Conservation (phyloP, 2,888 invertebrate species). For the Iphiclides podalirius region DNA sequence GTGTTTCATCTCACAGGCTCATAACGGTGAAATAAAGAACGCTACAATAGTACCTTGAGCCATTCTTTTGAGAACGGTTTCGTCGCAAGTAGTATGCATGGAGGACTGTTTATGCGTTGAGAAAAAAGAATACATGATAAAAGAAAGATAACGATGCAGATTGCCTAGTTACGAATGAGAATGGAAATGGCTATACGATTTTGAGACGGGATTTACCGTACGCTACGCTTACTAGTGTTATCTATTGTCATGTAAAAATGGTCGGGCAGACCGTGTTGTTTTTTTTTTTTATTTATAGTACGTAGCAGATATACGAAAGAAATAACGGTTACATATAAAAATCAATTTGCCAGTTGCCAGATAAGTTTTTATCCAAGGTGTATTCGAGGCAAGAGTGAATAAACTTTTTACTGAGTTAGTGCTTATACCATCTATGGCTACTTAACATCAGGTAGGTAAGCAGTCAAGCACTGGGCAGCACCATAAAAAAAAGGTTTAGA, state of each 20-base stretch:
- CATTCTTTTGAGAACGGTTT: conserved; percentile 22
- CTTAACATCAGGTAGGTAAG: too few species aligned
- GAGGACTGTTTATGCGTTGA: conserved; percentile 22
- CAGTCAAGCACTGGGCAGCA: too few species aligned
- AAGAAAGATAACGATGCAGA: conserved; percentile 18
- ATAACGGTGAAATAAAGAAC: conserved; percentile 24
- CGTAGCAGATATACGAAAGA: too few species aligned
- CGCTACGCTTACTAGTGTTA: conserved; percentile 8
- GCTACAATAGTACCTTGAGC: conserved; percentile 22
- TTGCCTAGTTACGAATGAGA: conserved; percentile 17
- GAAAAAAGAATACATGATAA: conserved; percentile 21
- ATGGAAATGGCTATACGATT: conserved; percentile 12
- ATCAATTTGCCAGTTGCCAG: too few species aligned
- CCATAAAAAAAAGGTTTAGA: too few species aligned
- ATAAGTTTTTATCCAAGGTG: too few species aligned
- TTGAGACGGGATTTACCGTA: conserved; percentile 17
- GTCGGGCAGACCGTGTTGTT: neutral
- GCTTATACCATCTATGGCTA: too few species aligned
- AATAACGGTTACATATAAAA: too few species aligned
- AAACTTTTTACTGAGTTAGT: too few species aligned
- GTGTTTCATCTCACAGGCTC: conserved; percentile 24
- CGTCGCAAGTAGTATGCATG: conserved; percentile 20
- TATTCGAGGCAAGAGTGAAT: too few species aligned
- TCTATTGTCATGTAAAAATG: conserved; percentile 11
- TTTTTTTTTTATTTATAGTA: neutral